These are phyloP conservation scores for Pollimyrus isidori DNA, from an alignment of 2,113 vertebrate species.

Conservation along the genomic window DNA sequence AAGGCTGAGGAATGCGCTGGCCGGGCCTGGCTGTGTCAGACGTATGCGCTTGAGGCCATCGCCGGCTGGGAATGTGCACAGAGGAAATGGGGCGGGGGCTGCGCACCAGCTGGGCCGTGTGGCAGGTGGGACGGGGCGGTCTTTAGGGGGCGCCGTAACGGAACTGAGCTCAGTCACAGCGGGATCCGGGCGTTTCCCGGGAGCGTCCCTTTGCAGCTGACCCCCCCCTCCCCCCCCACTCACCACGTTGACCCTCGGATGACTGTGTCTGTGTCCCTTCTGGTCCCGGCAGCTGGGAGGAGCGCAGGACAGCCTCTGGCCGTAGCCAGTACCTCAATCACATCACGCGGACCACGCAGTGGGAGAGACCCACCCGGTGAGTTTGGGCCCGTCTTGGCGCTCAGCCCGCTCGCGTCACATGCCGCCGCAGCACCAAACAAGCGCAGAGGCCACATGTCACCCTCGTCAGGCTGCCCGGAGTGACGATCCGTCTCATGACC, in stretches of 20 bases:
- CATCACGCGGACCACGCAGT: constrained; percentile 88
- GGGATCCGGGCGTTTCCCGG: background rate
- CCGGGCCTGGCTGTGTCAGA: background rate
- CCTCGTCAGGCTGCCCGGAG: no score
- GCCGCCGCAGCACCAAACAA: background rate
- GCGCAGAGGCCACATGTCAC: background rate
- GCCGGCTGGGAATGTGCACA: background rate
- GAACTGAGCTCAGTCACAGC: background rate
- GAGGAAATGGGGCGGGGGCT: background rate
- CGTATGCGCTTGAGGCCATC: background rate
- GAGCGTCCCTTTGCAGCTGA: background rate
- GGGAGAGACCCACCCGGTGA: constrained; percentile 89
- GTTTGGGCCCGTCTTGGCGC: background rate
- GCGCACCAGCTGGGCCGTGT: background rate
- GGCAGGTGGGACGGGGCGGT: background rate
- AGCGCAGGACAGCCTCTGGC: constrained; percentile 85
- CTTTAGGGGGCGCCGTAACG: background rate
- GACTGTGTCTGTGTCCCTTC: background rate
- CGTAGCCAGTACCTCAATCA: constrained; percentile 95
- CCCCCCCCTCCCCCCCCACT: constrained; percentile 14
- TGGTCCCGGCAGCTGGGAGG: constrained; percentile 75
- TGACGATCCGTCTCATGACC: no score
- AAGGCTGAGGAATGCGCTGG: background rate
- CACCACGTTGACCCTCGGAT: constrained; percentile 20
- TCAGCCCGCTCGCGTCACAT: background rate